Evolutionary conservation across 2,797 vertebrate species (phyloP), one percentile per base, ranked within the genome.

Genomic region (Masticophis lateralis): DNA sequence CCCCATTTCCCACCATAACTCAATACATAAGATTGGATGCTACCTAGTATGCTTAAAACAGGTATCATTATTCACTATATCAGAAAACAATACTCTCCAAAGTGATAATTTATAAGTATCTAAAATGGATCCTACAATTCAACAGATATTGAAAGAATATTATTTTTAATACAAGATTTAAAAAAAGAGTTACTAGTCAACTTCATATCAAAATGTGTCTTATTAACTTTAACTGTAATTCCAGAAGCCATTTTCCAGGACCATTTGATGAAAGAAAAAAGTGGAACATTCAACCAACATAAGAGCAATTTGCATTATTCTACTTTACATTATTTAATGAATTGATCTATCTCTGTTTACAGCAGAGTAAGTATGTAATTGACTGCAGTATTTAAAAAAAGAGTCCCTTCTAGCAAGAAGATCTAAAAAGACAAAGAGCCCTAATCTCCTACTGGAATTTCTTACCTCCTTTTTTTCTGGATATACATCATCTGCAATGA

Each of bases 401-500:
- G 43, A 27, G 12, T 43, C 53, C 60, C 47, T 55, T 92, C 51
- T 13, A 14, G 16, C 3, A 66, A 12, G 43, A 28, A 43, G 25
- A 28, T 57, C 55, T 74, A 55, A 59, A 69, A 12, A 43, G 22
- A 87, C 60, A 12, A 27, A 27, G 79, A 83, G 74, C 32, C 53
- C 22, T 43, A 28, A 63, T n/a, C 43, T 59, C 32, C 20, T 13
- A 10, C 28, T 14, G 2, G 25, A 37, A 86, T 56, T 69, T 87
- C 97, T 97, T 96, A 98, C 98, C 98, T 97, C 91, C 97, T 97
- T 95, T 96, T 98, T 97, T 98, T 98, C 97, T 97, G 97, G 18
- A 98, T 89, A 60, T 98, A 98, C 98, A 98, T 97, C 90, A 97
- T 97, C 98, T 98, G 96, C 74, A 93, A 94, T 55, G 93, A 11